A percentile compares a stretch with the other conserved stretches of the same genome.
phyloP scores from a whole-genome alignment of 2,113 vertebrate genomes.

The Vanacampus margaritifer region DNA sequence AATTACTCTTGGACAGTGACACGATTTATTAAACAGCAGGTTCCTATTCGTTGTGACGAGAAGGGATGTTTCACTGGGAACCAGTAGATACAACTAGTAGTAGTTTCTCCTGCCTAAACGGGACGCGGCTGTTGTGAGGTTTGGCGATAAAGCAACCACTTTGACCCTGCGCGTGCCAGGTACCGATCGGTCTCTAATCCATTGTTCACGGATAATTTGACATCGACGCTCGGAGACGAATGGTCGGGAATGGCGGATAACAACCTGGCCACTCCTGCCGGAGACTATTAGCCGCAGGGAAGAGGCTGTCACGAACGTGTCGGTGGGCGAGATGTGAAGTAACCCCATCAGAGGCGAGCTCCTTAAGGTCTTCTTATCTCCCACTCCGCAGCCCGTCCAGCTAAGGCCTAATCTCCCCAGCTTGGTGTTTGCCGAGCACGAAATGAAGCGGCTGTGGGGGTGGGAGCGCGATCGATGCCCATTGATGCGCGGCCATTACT shows the following conservation, averaged over 20 bases:
- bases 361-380: constrained; percentile 63
- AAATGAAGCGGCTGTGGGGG: constrained; percentile 28
- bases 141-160: neutral
- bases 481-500: constrained; percentile 47
- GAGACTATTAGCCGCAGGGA: constrained; percentile 42
- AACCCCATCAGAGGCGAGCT: constrained; percentile 58
- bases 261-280: neutral
- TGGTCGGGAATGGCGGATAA: constrained; percentile 7
- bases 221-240: constrained; percentile 38
- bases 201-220: constrained; percentile 5
- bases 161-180: constrained; percentile 30
- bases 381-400: constrained; percentile 38
- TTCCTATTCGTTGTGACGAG: constrained; percentile 13
- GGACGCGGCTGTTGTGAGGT: neutral
- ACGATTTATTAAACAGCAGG: neutral
- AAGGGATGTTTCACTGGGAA: constrained; percentile 45
- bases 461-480: constrained; percentile 48
- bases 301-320: constrained; percentile 37
- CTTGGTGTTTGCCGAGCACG: constrained; percentile 39
- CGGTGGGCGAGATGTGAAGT: constrained; percentile 58
- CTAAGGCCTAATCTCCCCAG: constrained; percentile 53
- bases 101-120: constrained; percentile 3
- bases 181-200: constrained; percentile 25
- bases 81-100: constrained; percentile 67
- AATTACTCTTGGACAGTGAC: constrained; percentile 14